Evolutionary conservation across 1,140 invertebrate genomes (phyloP).

Genomic region (Micrasema longulum): DNA sequence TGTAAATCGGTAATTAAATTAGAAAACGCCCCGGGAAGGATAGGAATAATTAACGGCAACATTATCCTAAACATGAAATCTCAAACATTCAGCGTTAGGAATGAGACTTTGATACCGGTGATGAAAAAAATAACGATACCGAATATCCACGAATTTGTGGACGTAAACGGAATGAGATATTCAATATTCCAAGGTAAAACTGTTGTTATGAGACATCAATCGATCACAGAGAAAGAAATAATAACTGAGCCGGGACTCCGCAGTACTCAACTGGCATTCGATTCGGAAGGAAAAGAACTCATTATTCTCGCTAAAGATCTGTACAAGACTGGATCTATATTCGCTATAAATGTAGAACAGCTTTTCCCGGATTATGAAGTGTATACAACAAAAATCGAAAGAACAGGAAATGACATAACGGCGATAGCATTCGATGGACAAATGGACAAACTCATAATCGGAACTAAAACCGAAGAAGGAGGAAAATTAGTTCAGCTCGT

Average conservation of each 20-base stretch:
- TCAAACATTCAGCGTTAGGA: background rate
- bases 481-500: constrained; percentile 24
- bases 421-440: constrained; percentile 13
- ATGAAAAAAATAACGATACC: background rate
- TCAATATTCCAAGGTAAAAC: background rate
- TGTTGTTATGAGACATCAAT: background rate
- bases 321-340: background rate
- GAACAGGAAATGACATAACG: background rate
- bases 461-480: constrained; percentile 6
- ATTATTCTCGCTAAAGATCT: background rate
- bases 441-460: background rate
- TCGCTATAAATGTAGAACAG: background rate
- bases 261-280: background rate
- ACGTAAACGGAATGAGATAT: background rate
- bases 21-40: background rate
- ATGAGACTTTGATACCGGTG: background rate
- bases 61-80: background rate
- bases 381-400: background rate
- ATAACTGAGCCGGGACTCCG: background rate
- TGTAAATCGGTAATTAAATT: background rate
- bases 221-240: background rate
- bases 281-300: background rate
- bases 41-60: background rate
- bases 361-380: no score
- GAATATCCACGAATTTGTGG: background rate